Conservation (phyloP, 1,140 invertebrate genomes). For the Brachionus asplanchnoidis region DNA sequence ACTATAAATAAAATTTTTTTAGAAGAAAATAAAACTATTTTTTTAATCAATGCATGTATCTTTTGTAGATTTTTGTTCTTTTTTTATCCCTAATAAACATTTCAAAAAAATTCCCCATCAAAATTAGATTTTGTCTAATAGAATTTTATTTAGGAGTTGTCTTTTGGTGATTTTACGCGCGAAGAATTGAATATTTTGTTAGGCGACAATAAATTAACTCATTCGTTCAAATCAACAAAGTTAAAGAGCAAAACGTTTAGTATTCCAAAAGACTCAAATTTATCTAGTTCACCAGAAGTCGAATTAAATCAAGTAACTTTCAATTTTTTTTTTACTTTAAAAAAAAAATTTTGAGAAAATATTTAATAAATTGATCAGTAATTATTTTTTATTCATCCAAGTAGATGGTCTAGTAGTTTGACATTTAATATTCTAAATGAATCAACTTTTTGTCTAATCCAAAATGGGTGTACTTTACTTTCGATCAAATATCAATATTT, state of each 20-base stretch:
- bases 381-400: too few relatives aligned
- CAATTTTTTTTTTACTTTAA: neutral
- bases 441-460: neutral
- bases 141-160: neutral
- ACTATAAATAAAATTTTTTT: too few relatives aligned
- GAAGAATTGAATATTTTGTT: slow-evolving; percentile 13
- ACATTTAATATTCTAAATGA: neutral
- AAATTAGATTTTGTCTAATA: neutral
- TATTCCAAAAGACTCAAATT: neutral
- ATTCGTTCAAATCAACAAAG: neutral
- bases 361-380: too few relatives aligned
- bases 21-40: neutral
- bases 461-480: neutral
- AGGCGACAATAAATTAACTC: neutral
- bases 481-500: neutral
- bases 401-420: neutral
- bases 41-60: neutral
- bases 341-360: neutral
- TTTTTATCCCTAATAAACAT: too few relatives aligned
- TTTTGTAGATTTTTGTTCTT: too few relatives aligned
- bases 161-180: slow-evolving; percentile 37
- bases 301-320: neutral
- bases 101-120: neutral
- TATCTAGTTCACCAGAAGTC: neutral
- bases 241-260: neutral